These are phyloP conservation scores for Phaonia tiefii DNA, from an alignment of 2,888 invertebrate genomes.

Conservation along the genomic window DNA sequence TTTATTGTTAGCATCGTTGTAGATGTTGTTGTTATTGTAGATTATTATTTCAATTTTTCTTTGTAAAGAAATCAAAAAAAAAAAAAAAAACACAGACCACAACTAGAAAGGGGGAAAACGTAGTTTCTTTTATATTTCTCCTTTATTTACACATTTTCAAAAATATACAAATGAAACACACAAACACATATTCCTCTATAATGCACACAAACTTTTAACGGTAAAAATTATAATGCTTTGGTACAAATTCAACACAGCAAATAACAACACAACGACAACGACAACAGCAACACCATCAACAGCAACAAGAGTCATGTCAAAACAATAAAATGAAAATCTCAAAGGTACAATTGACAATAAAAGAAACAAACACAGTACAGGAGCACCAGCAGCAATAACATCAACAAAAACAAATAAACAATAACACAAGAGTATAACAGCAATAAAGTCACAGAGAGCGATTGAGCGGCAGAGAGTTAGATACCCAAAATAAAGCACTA, in stretches of 20 bases:
- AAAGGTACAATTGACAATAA: constrained; percentile 63
- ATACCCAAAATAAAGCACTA: background rate
- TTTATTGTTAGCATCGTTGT: background rate
- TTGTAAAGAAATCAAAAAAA: background rate
- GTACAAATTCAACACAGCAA: constrained; percentile 7
- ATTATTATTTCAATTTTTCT: no score
- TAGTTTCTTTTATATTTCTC: constrained; percentile 10
- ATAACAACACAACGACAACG: background rate
- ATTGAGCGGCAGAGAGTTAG: background rate
- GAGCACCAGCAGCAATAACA: background rate
- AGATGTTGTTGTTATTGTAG: background rate
- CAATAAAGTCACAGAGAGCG: background rate
- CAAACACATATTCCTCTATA: background rate
- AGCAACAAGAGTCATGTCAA: constrained; percentile 34
- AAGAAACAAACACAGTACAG: constrained; percentile 10
- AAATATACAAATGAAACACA: background rate
- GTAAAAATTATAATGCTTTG: constrained; percentile 21
- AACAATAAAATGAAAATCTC: constrained; percentile 58
- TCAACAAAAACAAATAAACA: background rate
- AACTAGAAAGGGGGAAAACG: background rate
- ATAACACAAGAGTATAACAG: constrained; percentile 8
- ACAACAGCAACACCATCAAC: background rate
- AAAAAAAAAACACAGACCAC: background rate
- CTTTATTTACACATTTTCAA: constrained; percentile 3
- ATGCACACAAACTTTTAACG: no score